Conservation (phyloP, 2,113 vertebrate species). For the Alces alces region DNA sequence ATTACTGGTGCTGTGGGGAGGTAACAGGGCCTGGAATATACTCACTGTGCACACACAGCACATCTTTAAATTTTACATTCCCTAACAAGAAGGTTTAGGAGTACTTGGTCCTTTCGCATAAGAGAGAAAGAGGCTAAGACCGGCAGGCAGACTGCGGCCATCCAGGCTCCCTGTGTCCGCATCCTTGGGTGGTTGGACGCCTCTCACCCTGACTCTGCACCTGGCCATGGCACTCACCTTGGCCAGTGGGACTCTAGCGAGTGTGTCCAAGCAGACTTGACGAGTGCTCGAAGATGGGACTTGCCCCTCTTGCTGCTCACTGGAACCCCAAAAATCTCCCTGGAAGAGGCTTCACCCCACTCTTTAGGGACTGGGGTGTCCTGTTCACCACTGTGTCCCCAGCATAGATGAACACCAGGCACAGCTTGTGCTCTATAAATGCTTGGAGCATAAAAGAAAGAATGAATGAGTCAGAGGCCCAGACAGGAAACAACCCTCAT, state of each 20-base stretch:
- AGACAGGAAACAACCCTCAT: neutral
- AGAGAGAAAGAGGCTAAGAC: neutral
- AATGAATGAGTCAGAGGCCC: neutral
- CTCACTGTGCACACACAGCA: accelerated
- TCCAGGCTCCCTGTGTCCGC: neutral
- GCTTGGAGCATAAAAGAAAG: neutral
- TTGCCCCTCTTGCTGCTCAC: neutral
- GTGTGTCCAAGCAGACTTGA: neutral
- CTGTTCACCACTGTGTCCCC: neutral
- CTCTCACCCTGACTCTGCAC: neutral
- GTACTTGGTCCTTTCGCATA: neutral
- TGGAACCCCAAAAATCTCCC: neutral
- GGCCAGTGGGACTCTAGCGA: neutral
- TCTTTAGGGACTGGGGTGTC: too few species aligned
- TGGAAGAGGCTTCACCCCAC: neutral
- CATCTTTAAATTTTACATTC: neutral
- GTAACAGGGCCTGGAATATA: neutral
- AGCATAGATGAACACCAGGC: neutral
- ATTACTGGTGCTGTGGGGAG: accelerated
- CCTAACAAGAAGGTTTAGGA: neutral
- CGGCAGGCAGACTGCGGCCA: neutral
- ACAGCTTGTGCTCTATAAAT: neutral
- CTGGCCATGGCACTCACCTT: neutral
- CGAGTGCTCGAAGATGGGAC: accelerated
- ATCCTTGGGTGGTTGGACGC: neutral